A percentile compares a stretch with the other conserved stretches of the same genome.
phyloP scores from a whole-genome alignment of 1,140 invertebrate species.

The Battus philenor region DNA sequence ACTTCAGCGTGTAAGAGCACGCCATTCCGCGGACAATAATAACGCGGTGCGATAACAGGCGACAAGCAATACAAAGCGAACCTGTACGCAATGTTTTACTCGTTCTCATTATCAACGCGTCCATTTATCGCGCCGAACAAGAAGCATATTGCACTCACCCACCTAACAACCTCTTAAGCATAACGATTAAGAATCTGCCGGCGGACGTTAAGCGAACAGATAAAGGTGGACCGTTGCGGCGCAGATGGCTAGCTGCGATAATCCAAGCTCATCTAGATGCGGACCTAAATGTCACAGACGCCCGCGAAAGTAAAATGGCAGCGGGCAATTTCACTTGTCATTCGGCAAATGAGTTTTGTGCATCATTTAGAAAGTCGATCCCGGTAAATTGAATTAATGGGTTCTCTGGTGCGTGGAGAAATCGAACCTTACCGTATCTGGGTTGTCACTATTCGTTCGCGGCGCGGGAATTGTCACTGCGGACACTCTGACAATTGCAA shows the following conservation, averaged over 20 bases:
- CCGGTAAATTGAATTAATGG: constrained; percentile 58
- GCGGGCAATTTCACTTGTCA: constrained; percentile 61
- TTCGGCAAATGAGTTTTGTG: constrained; percentile 62
- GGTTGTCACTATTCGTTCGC: constrained; percentile 8
- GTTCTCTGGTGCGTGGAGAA: constrained; percentile 20
- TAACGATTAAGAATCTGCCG: constrained; percentile 22
- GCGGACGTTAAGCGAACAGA: constrained; percentile 38
- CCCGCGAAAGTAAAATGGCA: constrained; percentile 53
- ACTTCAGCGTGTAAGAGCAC: neutral
- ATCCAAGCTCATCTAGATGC: constrained; percentile 56
- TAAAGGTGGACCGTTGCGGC: no score
- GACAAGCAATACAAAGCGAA: constrained; percentile 10
- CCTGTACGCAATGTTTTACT: constrained; percentile 11
- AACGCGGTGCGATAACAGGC: constrained; percentile 7
- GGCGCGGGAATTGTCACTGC: constrained; percentile 14
- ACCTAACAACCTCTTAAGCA: no score
- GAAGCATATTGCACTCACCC: constrained; percentile 9
- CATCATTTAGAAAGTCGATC: constrained; percentile 68
- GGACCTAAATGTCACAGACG: constrained; percentile 46
- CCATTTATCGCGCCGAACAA: constrained; percentile 6
- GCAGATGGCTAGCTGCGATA: constrained; percentile 43
- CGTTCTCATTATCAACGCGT: constrained; percentile 7
- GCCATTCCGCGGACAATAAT: constrained; percentile 1
- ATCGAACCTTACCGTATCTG: constrained; percentile 17
- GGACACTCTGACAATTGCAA: neutral